These are phyloP conservation scores for Dyspetes luteomarginatus DNA, from an alignment of 2,888 invertebrate species.

Conservation along the genomic window DNA sequence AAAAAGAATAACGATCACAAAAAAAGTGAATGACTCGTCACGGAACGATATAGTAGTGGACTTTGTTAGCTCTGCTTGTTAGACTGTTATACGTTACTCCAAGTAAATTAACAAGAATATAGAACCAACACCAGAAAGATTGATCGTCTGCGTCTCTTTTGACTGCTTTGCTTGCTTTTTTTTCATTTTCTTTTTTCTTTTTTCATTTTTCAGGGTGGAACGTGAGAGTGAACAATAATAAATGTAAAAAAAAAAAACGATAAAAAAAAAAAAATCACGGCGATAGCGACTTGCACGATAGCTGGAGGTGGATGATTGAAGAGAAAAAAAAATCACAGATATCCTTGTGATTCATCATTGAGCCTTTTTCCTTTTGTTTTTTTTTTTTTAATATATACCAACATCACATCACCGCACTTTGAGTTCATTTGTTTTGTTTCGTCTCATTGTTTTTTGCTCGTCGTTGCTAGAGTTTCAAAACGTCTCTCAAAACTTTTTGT, in stretches of 20 bases:
- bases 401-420: constrained; percentile 54
- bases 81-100: constrained; percentile 78
- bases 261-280: constrained; percentile 22
- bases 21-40: constrained; percentile 31
- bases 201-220: constrained; percentile 23
- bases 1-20: constrained; percentile 25
- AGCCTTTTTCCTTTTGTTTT: constrained; percentile 18
- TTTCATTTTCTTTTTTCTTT: neutral
- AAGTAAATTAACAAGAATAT: constrained; percentile 76
- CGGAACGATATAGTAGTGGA: constrained; percentile 68
- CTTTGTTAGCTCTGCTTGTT: constrained; percentile 79
- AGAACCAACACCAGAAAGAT: constrained; percentile 81
- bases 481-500: neutral
- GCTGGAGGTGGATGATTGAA: constrained; percentile 33
- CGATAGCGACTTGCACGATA: constrained; percentile 29
- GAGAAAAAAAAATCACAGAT: constrained; percentile 48
- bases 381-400: constrained; percentile 11
- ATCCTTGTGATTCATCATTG: constrained; percentile 40
- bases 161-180: constrained; percentile 42
- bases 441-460: constrained; percentile 21
- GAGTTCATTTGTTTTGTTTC: constrained; percentile 16
- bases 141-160: constrained; percentile 67
- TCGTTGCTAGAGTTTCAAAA: constrained; percentile 10
- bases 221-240: constrained; percentile 41
- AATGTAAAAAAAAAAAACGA: constrained; percentile 12